These are phyloP conservation scores for Hylomyscus alleni DNA, from an alignment of 2,797 vertebrate species.

Conservation along the genomic window DNA sequence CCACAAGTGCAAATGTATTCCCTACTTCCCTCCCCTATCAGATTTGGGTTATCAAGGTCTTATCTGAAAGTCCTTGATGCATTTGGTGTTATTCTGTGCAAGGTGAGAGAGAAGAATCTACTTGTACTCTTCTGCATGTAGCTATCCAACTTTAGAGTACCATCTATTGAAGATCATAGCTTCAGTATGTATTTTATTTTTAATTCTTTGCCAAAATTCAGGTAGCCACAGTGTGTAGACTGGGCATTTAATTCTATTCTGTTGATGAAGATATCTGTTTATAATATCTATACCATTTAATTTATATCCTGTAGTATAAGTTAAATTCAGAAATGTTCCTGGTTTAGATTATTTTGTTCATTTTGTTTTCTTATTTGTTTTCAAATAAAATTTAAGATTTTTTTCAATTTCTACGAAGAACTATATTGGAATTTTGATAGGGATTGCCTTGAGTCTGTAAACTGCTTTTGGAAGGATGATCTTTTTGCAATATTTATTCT, in stretches of 20 bases:
- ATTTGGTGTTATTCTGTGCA: background rate
- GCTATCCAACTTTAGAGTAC: background rate
- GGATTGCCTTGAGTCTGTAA: background rate
- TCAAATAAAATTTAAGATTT: background rate
- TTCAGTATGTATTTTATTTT: background rate
- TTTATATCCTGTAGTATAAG: background rate
- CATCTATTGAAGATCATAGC: background rate
- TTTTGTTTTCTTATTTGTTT: background rate
- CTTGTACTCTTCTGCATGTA: background rate
- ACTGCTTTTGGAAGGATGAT: background rate
- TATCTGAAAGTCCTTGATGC: background rate
- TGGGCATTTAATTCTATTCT: background rate
- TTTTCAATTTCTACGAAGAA: background rate
- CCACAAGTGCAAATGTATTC: background rate
- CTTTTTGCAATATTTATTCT: background rate
- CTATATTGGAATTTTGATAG: background rate
- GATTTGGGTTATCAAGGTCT: background rate
- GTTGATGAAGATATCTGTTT: background rate
- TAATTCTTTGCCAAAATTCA: background rate
- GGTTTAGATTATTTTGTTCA: background rate
- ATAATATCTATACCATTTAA: background rate
- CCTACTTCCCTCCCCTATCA: background rate
- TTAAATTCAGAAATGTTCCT: background rate
- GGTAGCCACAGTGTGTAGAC: background rate
- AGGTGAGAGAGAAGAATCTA: background rate